These are phyloP conservation scores for Champsocephalus esox DNA, from an alignment of 2,797 vertebrate species.

Conservation along the genomic window DNA sequence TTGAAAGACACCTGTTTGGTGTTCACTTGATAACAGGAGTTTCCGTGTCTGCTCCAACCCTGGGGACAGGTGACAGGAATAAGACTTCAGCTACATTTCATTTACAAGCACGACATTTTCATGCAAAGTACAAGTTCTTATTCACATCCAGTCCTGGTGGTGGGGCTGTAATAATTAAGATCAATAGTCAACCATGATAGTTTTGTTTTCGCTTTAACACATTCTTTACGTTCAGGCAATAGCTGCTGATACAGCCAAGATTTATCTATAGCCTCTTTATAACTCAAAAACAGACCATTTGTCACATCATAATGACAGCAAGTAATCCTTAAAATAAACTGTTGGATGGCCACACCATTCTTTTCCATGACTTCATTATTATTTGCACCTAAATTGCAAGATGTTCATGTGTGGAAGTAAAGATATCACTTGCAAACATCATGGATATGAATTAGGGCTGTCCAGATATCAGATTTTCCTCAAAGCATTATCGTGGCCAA, in stretches of 20 bases:
- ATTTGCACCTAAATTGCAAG: not conserved
- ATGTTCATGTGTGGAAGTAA: not conserved
- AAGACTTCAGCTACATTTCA: slow-evolving; percentile 8
- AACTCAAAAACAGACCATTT: not conserved
- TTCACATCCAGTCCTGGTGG: not conserved
- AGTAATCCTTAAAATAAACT: not conserved
- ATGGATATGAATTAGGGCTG: not conserved
- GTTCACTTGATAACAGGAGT: slow-evolving; percentile 90
- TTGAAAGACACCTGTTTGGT: slow-evolving; percentile 85
- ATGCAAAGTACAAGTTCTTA: not conserved
- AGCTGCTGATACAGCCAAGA: not conserved
- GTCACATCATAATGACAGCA: not conserved
- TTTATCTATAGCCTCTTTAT: not conserved
- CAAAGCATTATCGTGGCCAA: too few relatives aligned
- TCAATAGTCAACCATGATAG: not conserved
- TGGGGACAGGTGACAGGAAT: slow-evolving; percentile 57
- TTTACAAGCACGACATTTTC: not conserved
- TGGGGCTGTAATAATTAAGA: not conserved
- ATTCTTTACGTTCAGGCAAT: not conserved
- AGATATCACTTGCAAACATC: not conserved
- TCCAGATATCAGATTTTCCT: too few relatives aligned
- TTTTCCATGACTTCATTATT: not conserved
- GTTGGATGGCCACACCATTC: not conserved
- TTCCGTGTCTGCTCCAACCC: slow-evolving; percentile 92
- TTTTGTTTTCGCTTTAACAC: not conserved